Evolutionary conservation across 2,797 vertebrate species (phyloP).

Genomic region (Bradypus variegatus): DNA sequence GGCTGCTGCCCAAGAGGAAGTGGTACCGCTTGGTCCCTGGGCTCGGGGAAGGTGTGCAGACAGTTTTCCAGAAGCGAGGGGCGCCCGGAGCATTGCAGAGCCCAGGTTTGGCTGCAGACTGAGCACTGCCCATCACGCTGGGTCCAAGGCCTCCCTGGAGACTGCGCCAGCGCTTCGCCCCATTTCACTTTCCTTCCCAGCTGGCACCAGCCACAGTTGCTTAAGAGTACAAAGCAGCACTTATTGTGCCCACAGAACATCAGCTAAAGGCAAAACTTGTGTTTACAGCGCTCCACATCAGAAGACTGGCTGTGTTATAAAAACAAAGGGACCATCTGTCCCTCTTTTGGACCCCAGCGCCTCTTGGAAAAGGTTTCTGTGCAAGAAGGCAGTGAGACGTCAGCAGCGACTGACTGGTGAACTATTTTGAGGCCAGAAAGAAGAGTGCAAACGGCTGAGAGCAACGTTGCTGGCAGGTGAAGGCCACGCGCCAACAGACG

Average conservation of each 20-base stretch:
- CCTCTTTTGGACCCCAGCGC: constrained; percentile 59
- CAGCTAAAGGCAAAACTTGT: constrained; percentile 59
- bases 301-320: constrained; percentile 58
- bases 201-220: constrained; percentile 56
- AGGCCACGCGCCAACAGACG: background rate
- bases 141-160: background rate
- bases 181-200: constrained; percentile 41
- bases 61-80: background rate
- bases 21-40: background rate
- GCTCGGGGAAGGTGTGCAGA: background rate
- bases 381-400: constrained; percentile 61
- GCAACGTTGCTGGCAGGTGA: background rate
- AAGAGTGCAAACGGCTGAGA: background rate
- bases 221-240: constrained; percentile 60
- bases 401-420: constrained; percentile 26
- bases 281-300: constrained; percentile 55
- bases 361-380: constrained; percentile 62
- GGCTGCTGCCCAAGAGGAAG: background rate
- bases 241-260: constrained; percentile 66
- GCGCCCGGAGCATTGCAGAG: background rate
- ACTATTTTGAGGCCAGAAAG: constrained; percentile 48
- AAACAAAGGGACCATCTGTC: constrained; percentile 66
- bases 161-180: background rate
- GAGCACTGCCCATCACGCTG: background rate
- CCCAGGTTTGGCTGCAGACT: background rate